These are phyloP conservation scores for Embidobia sp. DNA, from an alignment of 2,888 invertebrate species.

Conservation along the genomic window DNA sequence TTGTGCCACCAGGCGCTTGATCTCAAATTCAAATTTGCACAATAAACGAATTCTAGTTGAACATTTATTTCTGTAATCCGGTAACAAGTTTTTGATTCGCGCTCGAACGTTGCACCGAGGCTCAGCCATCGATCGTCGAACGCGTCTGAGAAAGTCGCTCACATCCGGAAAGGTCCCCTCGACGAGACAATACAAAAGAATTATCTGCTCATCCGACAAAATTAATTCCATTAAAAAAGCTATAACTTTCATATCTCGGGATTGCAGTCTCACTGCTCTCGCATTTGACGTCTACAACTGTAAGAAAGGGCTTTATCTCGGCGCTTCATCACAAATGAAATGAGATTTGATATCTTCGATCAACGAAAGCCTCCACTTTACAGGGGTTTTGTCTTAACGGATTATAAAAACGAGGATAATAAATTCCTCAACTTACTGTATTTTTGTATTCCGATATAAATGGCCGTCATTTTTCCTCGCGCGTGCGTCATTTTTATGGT, in stretches of 20 bases:
- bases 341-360: conserved; percentile 60
- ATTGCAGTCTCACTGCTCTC: conserved; percentile 36
- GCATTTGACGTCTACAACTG: conserved; percentile 43
- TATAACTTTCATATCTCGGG: conserved; percentile 41
- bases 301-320: conserved; percentile 53
- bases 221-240: conserved; percentile 52
- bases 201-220: conserved; percentile 18
- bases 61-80: too few relatives aligned
- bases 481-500: conserved; percentile 52
- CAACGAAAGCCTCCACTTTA: conserved; percentile 36
- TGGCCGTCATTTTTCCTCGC: conserved; percentile 47
- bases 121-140: neutral
- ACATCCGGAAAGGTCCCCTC: neutral
- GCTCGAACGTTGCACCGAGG: too few relatives aligned
- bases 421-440: conserved; percentile 44
- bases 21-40: too few relatives aligned
- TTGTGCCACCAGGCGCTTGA: too few relatives aligned
- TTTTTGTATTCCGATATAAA: conserved; percentile 53
- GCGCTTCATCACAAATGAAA: conserved; percentile 54
- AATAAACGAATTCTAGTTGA: too few relatives aligned
- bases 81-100: too few relatives aligned
- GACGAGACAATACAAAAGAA: conserved; percentile 20
- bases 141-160: neutral
- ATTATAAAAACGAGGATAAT: conserved; percentile 55
- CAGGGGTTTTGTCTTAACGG: conserved; percentile 41